These are phyloP conservation scores for Amaurobius ferox DNA, from an alignment of 2,888 invertebrate genomes.

Conservation along the genomic window DNA sequence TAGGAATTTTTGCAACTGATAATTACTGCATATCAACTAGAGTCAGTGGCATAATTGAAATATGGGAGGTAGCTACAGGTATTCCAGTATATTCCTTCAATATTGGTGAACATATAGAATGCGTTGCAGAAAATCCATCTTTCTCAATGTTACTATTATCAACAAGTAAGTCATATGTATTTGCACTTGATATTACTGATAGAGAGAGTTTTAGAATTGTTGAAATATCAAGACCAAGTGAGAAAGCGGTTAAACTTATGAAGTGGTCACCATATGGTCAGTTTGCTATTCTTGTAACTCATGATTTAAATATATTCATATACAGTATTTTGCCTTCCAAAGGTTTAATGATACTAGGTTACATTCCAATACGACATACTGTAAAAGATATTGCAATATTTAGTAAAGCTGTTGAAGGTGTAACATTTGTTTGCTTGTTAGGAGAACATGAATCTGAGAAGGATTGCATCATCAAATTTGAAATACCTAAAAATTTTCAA, in stretches of 20 bases:
- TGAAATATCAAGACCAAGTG: conserved; percentile 24
- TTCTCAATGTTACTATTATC: conserved; percentile 7
- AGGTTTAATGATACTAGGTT: conserved; percentile 21
- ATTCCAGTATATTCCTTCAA: neutral
- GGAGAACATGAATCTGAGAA: neutral
- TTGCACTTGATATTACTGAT: conserved; percentile 15
- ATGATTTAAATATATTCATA: conserved; percentile 22
- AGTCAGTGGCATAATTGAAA: conserved; percentile 32
- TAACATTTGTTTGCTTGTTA: neutral
- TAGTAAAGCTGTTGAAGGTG: neutral
- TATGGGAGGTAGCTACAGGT: neutral
- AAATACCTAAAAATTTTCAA: conserved; percentile 25
- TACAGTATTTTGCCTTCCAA: conserved; percentile 30
- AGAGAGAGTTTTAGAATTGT: neutral
- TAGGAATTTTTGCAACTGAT: conserved; percentile 25
- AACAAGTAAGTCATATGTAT: conserved; percentile 1
- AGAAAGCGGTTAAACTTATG: conserved; percentile 13
- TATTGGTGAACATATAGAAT: conserved; percentile 15
- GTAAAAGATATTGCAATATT: conserved; percentile 21
- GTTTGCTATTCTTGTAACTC: conserved; percentile 17
- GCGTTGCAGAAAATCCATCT: conserved; percentile 22
- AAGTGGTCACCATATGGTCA: conserved; percentile 22
- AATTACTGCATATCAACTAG: conserved; percentile 28
- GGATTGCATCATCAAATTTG: neutral
- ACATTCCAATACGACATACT: neutral